Percentiles rank a stretch among this genome's conserved stretches.
Evolutionary conservation across 2,797 vertebrate genomes (phyloP).

Genomic region (Acridotheres tristis): DNA sequence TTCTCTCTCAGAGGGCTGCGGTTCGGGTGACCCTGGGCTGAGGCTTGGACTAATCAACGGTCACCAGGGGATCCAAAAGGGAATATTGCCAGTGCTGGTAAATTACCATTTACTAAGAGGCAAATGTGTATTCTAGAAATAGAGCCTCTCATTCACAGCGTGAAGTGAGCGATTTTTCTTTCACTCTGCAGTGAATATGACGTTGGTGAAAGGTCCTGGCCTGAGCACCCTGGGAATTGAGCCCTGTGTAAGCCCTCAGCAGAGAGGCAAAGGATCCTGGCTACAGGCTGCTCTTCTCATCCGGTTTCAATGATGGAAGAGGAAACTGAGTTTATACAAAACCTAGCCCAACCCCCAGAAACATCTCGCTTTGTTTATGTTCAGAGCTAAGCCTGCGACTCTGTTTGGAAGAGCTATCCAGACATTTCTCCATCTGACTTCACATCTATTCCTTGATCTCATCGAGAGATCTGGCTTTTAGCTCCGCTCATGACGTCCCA

Average conservation of each 20-base stretch:
- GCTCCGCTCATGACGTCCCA: conserved; percentile 19
- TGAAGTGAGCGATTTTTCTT: background rate
- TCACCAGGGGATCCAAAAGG: background rate
- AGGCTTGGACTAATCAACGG: background rate
- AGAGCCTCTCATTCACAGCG: conserved; percentile 3
- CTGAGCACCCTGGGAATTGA: background rate
- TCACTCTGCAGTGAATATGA: background rate
- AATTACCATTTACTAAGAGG: background rate
- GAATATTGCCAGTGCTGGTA: background rate
- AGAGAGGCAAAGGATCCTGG: conserved; percentile 28
- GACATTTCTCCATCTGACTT: conserved; percentile 58
- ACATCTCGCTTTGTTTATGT: conserved; percentile 67
- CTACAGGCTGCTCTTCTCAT: conserved; percentile 48
- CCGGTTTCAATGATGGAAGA: conserved; percentile 57
- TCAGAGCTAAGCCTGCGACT: conserved; percentile 16
- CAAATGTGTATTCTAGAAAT: background rate
- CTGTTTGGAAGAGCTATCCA: conserved; percentile 37
- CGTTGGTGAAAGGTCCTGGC: conserved; percentile 29
- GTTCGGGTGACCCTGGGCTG: background rate
- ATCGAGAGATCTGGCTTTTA: conserved; percentile 46
- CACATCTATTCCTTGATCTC: conserved; percentile 55
- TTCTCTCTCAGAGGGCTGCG: background rate
- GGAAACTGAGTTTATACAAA: conserved; percentile 67
- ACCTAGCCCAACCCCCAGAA: conserved; percentile 56
- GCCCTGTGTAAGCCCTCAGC: background rate